Evolutionary conservation across 2,113 vertebrate species (phyloP).

Genomic region (Urocolius indicus): DNA sequence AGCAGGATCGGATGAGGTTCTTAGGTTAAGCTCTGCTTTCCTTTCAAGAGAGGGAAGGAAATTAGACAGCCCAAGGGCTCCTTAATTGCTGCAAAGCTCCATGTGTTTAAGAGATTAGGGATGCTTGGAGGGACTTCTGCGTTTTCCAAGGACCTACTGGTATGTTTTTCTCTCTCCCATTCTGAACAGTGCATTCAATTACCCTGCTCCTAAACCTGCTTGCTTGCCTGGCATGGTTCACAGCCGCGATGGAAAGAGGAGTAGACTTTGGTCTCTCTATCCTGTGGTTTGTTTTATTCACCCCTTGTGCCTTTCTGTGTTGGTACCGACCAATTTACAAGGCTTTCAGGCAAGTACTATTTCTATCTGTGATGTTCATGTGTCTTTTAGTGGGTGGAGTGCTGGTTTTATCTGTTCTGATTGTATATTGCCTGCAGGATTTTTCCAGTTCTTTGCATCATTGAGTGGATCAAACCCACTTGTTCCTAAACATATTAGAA

Average conservation of each 20-base stretch:
- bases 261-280: constrained; percentile 95
- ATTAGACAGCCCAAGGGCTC: background rate
- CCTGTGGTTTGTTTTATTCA: constrained; percentile 96
- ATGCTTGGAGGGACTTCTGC: background rate
- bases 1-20: background rate
- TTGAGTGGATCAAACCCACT: background rate
- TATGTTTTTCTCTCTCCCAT: background rate
- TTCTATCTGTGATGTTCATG: rapidly evolving
- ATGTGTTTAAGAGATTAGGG: background rate
- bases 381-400: background rate
- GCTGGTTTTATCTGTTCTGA: background rate
- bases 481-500: background rate
- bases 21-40: background rate
- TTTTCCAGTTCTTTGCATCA: background rate
- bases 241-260: constrained; percentile 30
- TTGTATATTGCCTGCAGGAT: background rate
- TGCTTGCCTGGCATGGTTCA: constrained; percentile 93
- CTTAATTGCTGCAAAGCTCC: background rate
- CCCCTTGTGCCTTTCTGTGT: constrained; percentile 92
- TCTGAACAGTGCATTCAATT: constrained; percentile 86
- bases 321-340: constrained; percentile 98
- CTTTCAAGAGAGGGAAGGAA: background rate
- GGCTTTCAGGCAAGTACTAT: constrained; percentile 88
- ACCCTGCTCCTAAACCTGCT: constrained; percentile 94
- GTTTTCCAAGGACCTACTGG: background rate